A percentile compares a stretch with the other conserved stretches of the same genome.
These are phyloP conservation scores for Trididemnum clinides DNA, from an alignment of 23 tunicate genomes.

Conservation along the genomic window DNA sequence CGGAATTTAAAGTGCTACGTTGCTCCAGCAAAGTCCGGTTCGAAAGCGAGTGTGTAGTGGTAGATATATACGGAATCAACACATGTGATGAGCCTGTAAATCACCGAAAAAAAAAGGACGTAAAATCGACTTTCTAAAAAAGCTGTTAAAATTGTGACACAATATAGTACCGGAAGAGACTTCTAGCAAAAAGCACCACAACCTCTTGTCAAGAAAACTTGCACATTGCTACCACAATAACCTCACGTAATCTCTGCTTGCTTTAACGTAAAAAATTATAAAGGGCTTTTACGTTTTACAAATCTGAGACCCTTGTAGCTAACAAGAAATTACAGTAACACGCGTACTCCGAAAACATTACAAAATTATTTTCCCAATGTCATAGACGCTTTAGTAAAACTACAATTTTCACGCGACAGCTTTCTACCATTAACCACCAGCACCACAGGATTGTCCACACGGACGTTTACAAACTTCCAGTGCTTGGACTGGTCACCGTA, in stretches of 20 bases:
- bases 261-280: not conserved
- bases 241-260: not conserved
- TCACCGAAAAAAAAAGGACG: no score
- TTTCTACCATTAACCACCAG: slow-evolving; percentile 74
- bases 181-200: no score
- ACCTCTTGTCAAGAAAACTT: no score
- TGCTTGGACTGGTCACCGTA: not conserved
- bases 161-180: no score
- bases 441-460: slow-evolving; percentile 74
- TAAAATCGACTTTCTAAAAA: no score
- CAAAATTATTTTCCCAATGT: not conserved
- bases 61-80: no score
- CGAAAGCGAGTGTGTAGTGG: no score
- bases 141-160: no score
- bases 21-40: no score
- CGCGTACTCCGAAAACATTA: not conserved
- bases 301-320: not conserved
- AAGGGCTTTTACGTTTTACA: not conserved
- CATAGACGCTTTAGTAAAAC: slow-evolving; percentile 67
- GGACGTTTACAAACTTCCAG: slow-evolving; percentile 56
- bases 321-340: not conserved
- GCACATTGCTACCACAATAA: not conserved
- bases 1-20: no score
- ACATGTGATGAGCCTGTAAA: no score
- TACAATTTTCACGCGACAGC: slow-evolving; percentile 57